Evolutionary conservation across 1,140 invertebrate genomes (phyloP).

Genomic region (Caenorhabditis tropicalis): DNA sequence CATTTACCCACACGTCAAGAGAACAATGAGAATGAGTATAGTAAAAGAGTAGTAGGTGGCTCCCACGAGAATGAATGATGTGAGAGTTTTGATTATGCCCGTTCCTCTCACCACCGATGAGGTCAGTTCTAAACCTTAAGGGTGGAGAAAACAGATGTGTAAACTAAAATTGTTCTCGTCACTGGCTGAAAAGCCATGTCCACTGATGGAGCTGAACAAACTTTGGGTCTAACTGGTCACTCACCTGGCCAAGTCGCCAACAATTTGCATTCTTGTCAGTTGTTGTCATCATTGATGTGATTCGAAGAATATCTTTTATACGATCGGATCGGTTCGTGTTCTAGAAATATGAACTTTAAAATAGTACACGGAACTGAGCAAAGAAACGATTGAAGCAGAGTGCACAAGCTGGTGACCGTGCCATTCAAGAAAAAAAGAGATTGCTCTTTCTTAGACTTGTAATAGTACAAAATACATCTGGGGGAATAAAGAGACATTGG

Average conservation of each 20-base stretch:
- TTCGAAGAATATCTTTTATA: not conserved
- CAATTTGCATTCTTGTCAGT: slow-evolving; percentile 11
- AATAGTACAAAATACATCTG: not conserved
- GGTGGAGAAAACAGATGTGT: slow-evolving; percentile 15
- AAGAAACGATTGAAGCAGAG: not conserved
- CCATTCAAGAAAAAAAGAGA: not conserved
- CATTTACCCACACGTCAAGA: not conserved
- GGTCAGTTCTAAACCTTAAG: not conserved
- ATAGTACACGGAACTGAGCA: too few species aligned
- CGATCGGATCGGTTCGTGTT: not conserved
- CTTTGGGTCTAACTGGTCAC: slow-evolving; percentile 10
- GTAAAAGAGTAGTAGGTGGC: not conserved
- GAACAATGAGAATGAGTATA: not conserved
- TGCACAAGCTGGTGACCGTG: not conserved
- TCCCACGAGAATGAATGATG: not conserved
- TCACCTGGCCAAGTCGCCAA: slow-evolving; percentile 20
- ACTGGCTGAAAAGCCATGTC: slow-evolving; percentile 17
- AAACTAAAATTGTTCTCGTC: not conserved
- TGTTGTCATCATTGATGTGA: not conserved
- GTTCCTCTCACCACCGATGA: not conserved
- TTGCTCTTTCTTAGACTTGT: too few species aligned
- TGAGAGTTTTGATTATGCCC: not conserved
- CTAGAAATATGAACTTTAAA: too few species aligned
- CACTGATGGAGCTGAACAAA: not conserved
- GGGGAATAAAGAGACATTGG: not conserved